Evolutionary conservation across 53 echinoderm and acorn worm genomes (phyloP).

Genomic region (Arbacia lixula): DNA sequence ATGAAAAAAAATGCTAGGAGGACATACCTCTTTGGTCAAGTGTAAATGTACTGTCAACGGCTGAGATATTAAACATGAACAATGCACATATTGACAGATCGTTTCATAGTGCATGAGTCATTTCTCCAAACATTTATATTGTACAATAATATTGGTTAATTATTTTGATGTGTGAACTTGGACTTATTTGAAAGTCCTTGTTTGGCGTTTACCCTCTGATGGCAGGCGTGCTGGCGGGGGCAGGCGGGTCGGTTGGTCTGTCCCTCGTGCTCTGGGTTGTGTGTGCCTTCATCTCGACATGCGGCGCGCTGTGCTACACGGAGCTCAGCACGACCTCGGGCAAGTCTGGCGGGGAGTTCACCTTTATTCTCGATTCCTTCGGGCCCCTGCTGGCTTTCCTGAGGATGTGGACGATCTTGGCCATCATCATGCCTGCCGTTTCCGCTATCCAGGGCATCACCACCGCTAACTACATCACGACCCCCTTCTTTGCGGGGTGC

Average conservation of each 20-base stretch:
- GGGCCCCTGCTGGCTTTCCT: constrained; percentile 67
- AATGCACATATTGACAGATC: too few species aligned
- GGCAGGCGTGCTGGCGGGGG: constrained; percentile 46
- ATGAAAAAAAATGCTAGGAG: too few species aligned
- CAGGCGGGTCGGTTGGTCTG: constrained; percentile 60
- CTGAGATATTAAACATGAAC: too few species aligned
- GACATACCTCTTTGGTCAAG: too few species aligned
- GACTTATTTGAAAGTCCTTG: too few species aligned
- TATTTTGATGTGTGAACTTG: too few species aligned
- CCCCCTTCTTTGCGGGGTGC: constrained; percentile 46
- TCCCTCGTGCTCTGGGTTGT: constrained; percentile 57
- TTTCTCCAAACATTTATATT: too few species aligned
- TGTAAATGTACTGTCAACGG: too few species aligned
- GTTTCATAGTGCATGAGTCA: too few species aligned
- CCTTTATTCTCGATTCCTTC: constrained; percentile 54
- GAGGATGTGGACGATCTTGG: constrained; percentile 61
- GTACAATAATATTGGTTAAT: too few species aligned
- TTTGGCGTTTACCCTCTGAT: too few species aligned
- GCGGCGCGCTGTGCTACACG: constrained; percentile 78
- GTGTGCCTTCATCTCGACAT: constrained; percentile 50
- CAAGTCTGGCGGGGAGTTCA: constrained; percentile 85
- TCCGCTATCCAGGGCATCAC: constrained; percentile 47
- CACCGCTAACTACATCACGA: constrained; percentile 57
- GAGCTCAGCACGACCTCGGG: constrained; percentile 77
- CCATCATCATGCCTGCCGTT: constrained; percentile 51